These are phyloP conservation scores for Tachuris rubrigastra DNA, from an alignment of 2,113 vertebrate genomes.

Conservation along the genomic window DNA sequence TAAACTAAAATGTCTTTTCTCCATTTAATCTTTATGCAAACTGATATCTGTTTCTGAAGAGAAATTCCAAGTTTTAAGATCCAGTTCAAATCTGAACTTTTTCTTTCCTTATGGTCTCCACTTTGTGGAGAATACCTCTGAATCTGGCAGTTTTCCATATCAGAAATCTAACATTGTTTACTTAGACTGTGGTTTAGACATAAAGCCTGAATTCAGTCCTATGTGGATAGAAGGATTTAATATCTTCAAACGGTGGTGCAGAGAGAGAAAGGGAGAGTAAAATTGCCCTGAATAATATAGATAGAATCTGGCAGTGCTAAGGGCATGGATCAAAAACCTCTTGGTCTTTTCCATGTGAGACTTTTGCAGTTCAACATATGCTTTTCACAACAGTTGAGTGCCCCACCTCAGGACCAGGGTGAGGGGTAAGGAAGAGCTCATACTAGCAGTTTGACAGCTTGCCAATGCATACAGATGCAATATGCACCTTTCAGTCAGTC, in stretches of 20 bases:
- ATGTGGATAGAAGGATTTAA: not conserved
- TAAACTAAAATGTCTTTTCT: not conserved
- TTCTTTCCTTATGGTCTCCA: not conserved
- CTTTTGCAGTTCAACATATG: not conserved
- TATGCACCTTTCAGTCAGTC: not conserved
- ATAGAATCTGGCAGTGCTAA: not conserved
- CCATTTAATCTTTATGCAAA: not conserved
- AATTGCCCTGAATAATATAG: not conserved
- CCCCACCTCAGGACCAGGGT: not conserved
- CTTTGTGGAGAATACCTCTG: not conserved
- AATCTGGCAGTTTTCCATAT: not conserved
- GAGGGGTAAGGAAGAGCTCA: not conserved
- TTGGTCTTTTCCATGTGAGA: not conserved
- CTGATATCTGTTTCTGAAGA: not conserved
- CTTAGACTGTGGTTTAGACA: accelerated
- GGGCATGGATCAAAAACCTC: not conserved
- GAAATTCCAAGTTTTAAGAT: not conserved
- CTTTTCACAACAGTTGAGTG: not conserved
- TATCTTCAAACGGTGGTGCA: not conserved
- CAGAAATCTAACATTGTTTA: not conserved
- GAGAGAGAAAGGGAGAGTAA: not conserved
- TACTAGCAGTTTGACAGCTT: not conserved
- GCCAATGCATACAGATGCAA: not conserved
- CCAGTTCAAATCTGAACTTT: not conserved
- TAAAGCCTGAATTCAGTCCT: not conserved